A percentile compares a stretch with the other conserved stretches of the same genome.
phyloP scores from a whole-genome alignment of 1,140 invertebrate species.

The Cotesia typhae region DNA sequence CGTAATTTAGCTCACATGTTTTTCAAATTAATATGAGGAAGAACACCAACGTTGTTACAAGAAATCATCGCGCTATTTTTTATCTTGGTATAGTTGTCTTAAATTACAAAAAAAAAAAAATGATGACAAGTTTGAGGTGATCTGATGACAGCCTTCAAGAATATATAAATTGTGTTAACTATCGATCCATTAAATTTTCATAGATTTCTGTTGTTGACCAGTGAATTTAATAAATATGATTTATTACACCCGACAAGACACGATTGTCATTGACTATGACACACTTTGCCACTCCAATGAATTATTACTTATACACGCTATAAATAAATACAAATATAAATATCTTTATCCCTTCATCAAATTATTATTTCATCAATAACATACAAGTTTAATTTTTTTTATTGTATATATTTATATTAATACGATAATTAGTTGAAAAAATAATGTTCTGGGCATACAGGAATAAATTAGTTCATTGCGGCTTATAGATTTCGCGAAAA shows the following conservation, averaged over 20 bases:
- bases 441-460: neutral
- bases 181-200: conserved; percentile 31
- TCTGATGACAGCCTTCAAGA: conserved; percentile 22
- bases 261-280: conserved; percentile 3
- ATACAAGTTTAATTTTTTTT: neutral
- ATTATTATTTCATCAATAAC: neutral
- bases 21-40: too few species aligned
- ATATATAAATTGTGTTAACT: conserved; percentile 36
- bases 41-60: too few species aligned
- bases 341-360: neutral
- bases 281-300: neutral
- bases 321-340: neutral
- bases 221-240: conserved; percentile 30
- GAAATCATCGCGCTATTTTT: too few species aligned
- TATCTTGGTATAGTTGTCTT: too few species aligned
- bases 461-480: conserved; percentile 16
- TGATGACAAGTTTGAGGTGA: conserved; percentile 28
- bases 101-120: conserved; percentile 4
- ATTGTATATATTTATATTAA: neutral
- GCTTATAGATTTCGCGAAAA: conserved; percentile 24
- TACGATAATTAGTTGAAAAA: neutral
- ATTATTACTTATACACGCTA: neutral
- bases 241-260: conserved; percentile 17
- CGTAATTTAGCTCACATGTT: too few species aligned
- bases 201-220: conserved; percentile 18